Evolutionary conservation across 2,888 invertebrate species (phyloP).

Genomic region (Polymixis lichenea): DNA sequence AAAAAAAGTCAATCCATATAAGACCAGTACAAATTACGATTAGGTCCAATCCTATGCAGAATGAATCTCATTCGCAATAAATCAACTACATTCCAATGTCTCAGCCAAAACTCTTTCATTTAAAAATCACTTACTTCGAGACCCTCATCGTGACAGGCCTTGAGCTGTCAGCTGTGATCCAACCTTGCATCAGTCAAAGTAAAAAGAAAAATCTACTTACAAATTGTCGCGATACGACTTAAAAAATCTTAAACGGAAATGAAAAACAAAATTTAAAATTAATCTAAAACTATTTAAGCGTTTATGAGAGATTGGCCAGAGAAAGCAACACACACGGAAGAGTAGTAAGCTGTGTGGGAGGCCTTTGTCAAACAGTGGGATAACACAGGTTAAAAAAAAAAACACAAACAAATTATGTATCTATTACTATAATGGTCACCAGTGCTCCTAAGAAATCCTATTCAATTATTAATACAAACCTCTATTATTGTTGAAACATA

Average conservation of each 20-base stretch:
- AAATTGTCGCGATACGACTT: not conserved
- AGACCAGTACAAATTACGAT: not conserved
- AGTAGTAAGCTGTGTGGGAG: too few species aligned
- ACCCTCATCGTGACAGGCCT: constrained; percentile 27
- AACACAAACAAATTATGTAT: too few species aligned
- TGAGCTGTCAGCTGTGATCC: constrained; percentile 22
- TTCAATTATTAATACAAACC: too few species aligned
- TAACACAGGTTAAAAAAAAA: not conserved
- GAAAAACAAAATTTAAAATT: not conserved
- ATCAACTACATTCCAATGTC: constrained; percentile 10
- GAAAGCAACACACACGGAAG: too few species aligned
- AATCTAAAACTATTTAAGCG: not conserved
- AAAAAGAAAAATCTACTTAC: not conserved
- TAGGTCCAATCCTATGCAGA: not conserved
- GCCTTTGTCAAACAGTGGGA: too few species aligned
- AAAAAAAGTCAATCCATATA: too few species aligned
- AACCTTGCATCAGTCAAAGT: constrained; percentile 19
- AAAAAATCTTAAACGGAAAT: not conserved
- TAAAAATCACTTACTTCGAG: constrained; percentile 29
- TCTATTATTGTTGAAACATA: too few species aligned
- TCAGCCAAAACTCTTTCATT: constrained; percentile 4
- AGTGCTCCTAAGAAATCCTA: too few species aligned
- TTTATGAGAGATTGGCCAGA: too few species aligned
- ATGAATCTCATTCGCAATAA: not conserved
- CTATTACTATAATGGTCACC: too few species aligned